phyloP scores from a whole-genome alignment of 2,113 vertebrate genomes.

The Gracilinanus agilis region DNA sequence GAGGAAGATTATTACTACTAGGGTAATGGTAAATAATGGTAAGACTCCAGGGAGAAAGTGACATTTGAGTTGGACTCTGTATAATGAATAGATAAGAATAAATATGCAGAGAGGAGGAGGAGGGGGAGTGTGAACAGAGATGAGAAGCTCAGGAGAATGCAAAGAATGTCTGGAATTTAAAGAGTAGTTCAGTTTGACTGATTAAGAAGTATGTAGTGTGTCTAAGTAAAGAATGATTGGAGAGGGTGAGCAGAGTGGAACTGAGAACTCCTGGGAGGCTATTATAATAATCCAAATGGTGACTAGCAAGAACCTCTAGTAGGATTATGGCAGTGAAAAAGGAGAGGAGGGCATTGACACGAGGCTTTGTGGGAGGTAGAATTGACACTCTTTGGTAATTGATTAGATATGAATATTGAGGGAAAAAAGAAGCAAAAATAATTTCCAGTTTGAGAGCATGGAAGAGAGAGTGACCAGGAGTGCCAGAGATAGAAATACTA shows the following conservation, averaged over 20 bases:
- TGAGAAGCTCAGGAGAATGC: background rate
- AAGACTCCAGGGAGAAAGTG: no score
- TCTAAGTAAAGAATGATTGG: background rate
- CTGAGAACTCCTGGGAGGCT: background rate
- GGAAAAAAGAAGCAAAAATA: background rate
- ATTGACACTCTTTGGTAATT: background rate
- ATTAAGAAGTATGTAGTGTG: background rate
- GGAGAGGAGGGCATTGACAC: background rate
- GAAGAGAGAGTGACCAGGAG: background rate
- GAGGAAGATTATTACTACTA: background rate
- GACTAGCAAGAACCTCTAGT: background rate
- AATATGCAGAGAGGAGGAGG: background rate
- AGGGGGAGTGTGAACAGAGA: background rate
- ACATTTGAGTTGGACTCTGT: background rate
- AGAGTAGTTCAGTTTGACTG: background rate
- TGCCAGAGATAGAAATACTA: background rate
- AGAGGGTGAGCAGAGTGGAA: background rate
- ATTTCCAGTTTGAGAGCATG: background rate
- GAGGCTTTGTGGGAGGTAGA: background rate
- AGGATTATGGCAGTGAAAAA: background rate
- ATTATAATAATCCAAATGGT: background rate
- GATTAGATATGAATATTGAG: background rate
- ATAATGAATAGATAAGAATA: background rate
- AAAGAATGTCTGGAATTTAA: constrained; percentile 1
- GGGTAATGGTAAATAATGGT: background rate